Evolutionary conservation across 53 echinoderm and acorn worm species (phyloP).

Genomic region (Mesocentrotus franciscanus): DNA sequence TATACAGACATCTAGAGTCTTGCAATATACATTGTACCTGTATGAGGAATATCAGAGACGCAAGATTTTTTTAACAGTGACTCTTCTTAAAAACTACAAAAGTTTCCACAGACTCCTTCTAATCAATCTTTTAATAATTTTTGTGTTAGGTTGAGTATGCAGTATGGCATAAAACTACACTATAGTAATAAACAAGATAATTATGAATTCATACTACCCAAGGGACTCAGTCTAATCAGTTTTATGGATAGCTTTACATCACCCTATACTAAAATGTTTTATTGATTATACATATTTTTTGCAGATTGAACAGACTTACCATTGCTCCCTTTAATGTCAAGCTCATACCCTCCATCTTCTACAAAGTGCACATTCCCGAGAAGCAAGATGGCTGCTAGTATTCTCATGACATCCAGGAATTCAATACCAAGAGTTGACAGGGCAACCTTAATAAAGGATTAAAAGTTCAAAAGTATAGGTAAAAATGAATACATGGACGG

Average conservation of each 20-base stretch:
- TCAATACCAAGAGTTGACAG: slow-evolving; percentile 89
- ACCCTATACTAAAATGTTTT: not conserved
- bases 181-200: not conserved
- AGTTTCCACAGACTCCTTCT: too few species aligned
- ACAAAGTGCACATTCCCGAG: slow-evolving; percentile 95
- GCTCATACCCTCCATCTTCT: slow-evolving; percentile 94
- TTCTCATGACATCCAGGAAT: slow-evolving; percentile 96
- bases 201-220: not conserved
- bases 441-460: slow-evolving; percentile 72
- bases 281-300: not conserved
- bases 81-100: too few species aligned
- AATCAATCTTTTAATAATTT: not conserved
- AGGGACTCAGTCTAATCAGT: too few species aligned
- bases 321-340: slow-evolving; percentile 96
- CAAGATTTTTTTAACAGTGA: too few species aligned
- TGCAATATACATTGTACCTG: too few species aligned
- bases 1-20: too few species aligned
- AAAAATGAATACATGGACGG: not conserved
- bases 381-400: slow-evolving; percentile 88
- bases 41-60: too few species aligned
- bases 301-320: slow-evolving; percentile 66
- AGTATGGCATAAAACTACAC: not conserved
- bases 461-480: not conserved
- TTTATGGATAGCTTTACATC: too few species aligned
- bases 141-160: too few species aligned